These are phyloP conservation scores for Octopus bimaculoides DNA, from an alignment of 1,140 invertebrate species.

Conservation along the genomic window DNA sequence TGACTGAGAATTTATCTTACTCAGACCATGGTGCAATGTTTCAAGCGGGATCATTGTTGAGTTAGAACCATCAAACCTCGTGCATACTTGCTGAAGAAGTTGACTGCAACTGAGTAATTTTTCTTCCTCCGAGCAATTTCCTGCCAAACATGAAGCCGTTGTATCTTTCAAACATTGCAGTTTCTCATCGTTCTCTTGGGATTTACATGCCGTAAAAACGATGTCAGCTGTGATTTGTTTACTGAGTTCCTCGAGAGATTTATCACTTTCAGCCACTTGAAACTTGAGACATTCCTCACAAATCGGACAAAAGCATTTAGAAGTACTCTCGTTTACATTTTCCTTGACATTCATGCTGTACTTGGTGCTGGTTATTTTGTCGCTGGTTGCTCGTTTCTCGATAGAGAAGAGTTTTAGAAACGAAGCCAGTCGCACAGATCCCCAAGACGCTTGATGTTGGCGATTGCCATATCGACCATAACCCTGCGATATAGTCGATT, in stretches of 20 bases:
- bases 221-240: not conserved
- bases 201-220: not conserved
- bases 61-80: not conserved
- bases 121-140: not conserved
- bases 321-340: not conserved
- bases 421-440: not conserved
- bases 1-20: no score
- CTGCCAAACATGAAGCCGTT: not conserved
- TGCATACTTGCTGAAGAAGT: not conserved
- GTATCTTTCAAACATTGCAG: not conserved
- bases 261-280: not conserved
- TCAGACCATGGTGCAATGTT: not conserved
- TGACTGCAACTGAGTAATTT: not conserved
- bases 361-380: not conserved
- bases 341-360: not conserved
- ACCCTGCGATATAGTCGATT: conserved; percentile 39
- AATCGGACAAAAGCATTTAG: not conserved
- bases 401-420: not conserved
- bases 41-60: not conserved
- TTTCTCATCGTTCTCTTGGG: not conserved
- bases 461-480: not conserved
- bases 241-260: not conserved
- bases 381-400: not conserved
- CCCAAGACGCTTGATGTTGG: not conserved
- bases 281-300: not conserved